Evolutionary conservation across 2,888 invertebrate genomes (phyloP), one percentile per base, ranked within the genome.

Genomic region (Amitus sp.): DNA sequence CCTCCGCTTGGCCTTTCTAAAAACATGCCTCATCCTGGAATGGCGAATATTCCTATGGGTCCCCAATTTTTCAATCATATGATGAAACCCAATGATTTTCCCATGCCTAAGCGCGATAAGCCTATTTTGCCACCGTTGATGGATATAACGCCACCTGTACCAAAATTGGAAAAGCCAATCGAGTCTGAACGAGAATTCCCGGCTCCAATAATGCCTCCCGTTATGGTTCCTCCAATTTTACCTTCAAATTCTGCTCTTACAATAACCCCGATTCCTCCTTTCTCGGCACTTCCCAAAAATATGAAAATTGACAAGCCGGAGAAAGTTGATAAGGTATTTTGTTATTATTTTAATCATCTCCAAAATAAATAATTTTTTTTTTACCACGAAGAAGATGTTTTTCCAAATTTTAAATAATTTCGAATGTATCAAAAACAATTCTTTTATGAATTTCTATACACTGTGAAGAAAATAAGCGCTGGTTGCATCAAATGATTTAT

Each of bases 1-100:
- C 82, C 84, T 1, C 72, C 84, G 48, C 77, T 83, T 1, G 5
- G 5, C 28, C 65, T 82, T 13, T 74, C 75, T 75, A 82, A 84
- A 54, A 76, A 77, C 27, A 85, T 85, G 61, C 86, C 85, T 23
- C 85, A 87, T 53, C 87, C 88, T 1, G 85, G 86, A 72, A 84
- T 88, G 82, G 86, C 87, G 30, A 84, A 86, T 56, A 84, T 87
- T 79, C 82, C 87, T 5, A 59, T 83, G 55, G 85, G 87, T 51
- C 85, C 88, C 37, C 86, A 87, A 46, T 86, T 86, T 71, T 78
- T 87, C 73, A 84, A 85, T 75, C 84, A 87, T 17, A 85, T 86
- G 69, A 82, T 85, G 40, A 84, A 86, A 64, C 83, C 85, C 42
- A 84, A 86, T 66, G 86, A 87, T 64, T 72, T 71, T 40, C 17